phyloP scores from a whole-genome alignment of 1,140 invertebrate species.

The Cotesia vestalis region DNA sequence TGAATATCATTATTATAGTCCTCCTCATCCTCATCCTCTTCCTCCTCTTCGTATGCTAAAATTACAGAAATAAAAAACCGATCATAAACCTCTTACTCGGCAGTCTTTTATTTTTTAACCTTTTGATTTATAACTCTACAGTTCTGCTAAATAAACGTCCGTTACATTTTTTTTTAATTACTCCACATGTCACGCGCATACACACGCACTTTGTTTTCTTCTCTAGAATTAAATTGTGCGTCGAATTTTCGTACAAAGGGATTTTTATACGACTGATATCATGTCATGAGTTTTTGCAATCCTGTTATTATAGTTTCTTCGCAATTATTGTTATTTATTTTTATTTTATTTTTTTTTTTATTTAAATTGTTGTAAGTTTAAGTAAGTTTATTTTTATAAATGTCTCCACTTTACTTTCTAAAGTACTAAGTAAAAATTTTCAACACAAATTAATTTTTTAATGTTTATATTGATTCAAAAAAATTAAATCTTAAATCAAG shows the following conservation, averaged over 20 bases:
- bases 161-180: constrained; percentile 35
- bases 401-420: too few species aligned
- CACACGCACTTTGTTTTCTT: not conserved
- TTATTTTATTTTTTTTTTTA: not conserved
- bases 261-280: not conserved
- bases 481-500: too few species aligned
- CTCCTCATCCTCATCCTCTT: not conserved
- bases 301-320: not conserved
- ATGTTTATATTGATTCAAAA: too few species aligned
- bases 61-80: constrained; percentile 19
- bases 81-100: too few species aligned
- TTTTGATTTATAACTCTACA: not conserved
- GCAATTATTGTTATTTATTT: not conserved
- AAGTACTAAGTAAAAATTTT: too few species aligned
- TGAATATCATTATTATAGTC: too few species aligned
- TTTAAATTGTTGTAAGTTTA: not conserved
- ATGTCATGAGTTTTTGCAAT: not conserved
- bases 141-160: not conserved
- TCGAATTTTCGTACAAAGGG: not conserved
- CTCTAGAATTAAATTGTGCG: constrained; percentile 10
- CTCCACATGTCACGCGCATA: constrained; percentile 18
- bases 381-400: too few species aligned
- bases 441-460: too few species aligned
- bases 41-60: not conserved
- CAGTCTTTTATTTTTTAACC: not conserved